Evolutionary conservation across 2,113 vertebrate species (phyloP).

Genomic region (Aldabrachelys gigantea): DNA sequence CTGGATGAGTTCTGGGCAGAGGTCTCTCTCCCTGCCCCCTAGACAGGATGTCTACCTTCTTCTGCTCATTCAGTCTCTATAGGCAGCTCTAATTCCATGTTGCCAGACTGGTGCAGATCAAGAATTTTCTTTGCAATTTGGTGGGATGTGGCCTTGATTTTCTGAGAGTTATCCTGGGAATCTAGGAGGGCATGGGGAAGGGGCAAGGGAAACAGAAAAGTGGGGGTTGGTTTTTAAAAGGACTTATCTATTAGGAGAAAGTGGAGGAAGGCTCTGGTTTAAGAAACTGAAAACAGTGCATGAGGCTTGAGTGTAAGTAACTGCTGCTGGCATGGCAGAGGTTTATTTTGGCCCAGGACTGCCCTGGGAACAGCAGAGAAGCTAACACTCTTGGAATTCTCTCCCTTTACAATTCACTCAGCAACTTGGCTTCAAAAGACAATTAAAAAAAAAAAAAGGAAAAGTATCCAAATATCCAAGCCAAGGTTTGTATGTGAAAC

Average conservation of each 20-base stretch:
- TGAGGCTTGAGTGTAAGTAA: constrained; percentile 46
- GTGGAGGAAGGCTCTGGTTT: neutral
- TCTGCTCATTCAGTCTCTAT: neutral
- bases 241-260: constrained; percentile 28
- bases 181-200: constrained; percentile 1
- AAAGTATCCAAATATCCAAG: constrained; percentile 55
- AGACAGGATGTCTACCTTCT: constrained; percentile 8
- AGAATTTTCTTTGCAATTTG: neutral
- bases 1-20: constrained; percentile 32
- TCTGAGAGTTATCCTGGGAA: neutral
- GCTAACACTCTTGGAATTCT: constrained; percentile 77
- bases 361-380: constrained; percentile 75
- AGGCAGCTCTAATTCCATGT: neutral
- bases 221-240: neutral
- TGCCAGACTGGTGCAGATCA: neutral
- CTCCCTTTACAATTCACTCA: constrained; percentile 70
- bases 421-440: constrained; percentile 69
- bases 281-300: constrained; percentile 39
- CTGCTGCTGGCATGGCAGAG: constrained; percentile 60
- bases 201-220: neutral
- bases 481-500: constrained; percentile 66
- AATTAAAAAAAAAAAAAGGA: constrained; percentile 17
- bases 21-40: neutral
- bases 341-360: constrained; percentile 77
- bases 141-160: neutral